phyloP scores from a whole-genome alignment of 2,888 invertebrate species.

The Drosophila nr. perissopoda region DNA sequence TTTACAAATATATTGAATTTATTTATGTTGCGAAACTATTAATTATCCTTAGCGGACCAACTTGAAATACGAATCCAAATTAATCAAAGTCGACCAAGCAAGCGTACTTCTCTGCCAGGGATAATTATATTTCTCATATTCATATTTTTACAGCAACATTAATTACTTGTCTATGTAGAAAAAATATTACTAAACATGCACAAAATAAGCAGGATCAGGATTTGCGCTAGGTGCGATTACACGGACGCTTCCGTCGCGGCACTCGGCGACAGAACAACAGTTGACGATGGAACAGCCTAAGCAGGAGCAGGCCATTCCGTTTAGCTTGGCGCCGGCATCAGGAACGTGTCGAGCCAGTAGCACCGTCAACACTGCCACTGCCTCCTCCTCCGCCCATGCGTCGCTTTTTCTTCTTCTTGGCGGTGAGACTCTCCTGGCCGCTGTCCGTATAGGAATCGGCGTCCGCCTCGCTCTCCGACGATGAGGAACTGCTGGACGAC shows the following conservation, averaged over 20 bases:
- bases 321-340: conserved; percentile 78
- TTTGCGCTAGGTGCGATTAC: conserved; percentile 37
- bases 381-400: conserved; percentile 84
- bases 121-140: conserved; percentile 26
- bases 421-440: conserved; percentile 94
- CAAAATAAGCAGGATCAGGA: conserved; percentile 29
- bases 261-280: conserved; percentile 60
- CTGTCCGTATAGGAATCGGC: conserved; percentile 90
- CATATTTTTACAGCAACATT: conserved; percentile 41
- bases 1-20: conserved; percentile 68
- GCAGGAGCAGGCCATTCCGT: conserved; percentile 57
- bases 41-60: conserved; percentile 15
- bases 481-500: conserved; percentile 88
- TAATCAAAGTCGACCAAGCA: conserved; percentile 8
- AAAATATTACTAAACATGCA: conserved; percentile 70
- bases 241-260: conserved; percentile 16
- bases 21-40: conserved; percentile 46
- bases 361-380: conserved; percentile 54
- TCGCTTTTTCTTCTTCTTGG: conserved; percentile 92
- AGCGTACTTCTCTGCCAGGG: conserved; percentile 16
- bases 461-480: conserved; percentile 61
- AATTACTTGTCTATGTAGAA: conserved; percentile 66
- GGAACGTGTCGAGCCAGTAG: conserved; percentile 56
- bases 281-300: conserved; percentile 66
- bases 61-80: conserved; percentile 23